These are phyloP conservation scores for Pseudopleuronectes americanus DNA, from an alignment of 2,797 vertebrate genomes.

Conservation along the genomic window DNA sequence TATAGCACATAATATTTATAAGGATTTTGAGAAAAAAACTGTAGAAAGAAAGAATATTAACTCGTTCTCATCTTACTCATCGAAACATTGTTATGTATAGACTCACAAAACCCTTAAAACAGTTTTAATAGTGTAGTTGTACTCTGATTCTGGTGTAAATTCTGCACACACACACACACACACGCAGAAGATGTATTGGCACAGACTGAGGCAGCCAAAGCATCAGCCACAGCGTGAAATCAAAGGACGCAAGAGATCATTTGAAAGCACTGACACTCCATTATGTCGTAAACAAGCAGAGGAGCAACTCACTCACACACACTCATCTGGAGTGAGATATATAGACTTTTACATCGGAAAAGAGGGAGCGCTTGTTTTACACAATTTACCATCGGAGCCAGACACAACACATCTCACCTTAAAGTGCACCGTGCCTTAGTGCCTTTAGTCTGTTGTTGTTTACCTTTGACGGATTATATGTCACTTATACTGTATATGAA, in stretches of 20 bases:
- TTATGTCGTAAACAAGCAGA: slow-evolving; percentile 9
- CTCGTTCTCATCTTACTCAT: neutral
- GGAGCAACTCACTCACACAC: neutral
- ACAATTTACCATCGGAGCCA: neutral
- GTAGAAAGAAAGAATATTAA: too few species aligned
- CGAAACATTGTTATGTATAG: neutral
- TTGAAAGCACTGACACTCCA: slow-evolving; percentile 8
- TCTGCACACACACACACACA: neutral
- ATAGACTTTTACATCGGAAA: neutral
- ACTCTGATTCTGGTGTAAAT: neutral
- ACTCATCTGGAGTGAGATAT: neutral
- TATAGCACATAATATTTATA: too few species aligned
- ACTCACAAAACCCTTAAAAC: neutral
- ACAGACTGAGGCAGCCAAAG: neutral
- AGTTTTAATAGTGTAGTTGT: neutral
- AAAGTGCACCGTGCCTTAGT: slow-evolving; percentile 3
- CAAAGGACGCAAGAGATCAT: slow-evolving; percentile 1
- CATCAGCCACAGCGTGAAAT: neutral
- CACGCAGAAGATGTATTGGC: slow-evolving; percentile 6
- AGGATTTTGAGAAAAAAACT: too few species aligned
- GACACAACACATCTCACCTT: slow-evolving; percentile 1
- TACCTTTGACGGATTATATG: slow-evolving; percentile 37
- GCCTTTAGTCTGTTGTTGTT: slow-evolving; percentile 19
- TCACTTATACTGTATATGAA: slow-evolving; percentile 31
- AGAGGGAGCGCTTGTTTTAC: neutral